Evolutionary conservation across 2,113 vertebrate species (phyloP), one percentile per base, ranked within the genome.

Genomic region (Carlito syrichta): DNA sequence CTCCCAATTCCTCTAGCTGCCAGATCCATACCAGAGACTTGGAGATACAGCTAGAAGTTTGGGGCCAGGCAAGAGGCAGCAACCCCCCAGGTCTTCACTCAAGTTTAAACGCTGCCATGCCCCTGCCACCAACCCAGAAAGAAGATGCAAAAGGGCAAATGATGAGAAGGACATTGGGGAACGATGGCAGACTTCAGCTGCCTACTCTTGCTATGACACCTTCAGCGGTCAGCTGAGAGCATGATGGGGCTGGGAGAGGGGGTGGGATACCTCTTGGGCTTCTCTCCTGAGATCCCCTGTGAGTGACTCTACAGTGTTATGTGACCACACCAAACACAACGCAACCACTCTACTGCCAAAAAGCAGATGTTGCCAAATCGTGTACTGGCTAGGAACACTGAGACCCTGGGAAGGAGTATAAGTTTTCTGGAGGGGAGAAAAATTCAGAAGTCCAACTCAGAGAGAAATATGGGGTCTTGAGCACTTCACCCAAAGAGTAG

Each of bases 311-410:
- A 22, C 43, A 86, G 60, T 20, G 43, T 17, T 19, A 40, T 25
- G 66, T 40, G 50, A 6, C 56, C 45, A 50, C 83, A 48, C 9
- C 38, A 45, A n/a, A 56, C 76, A 87, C 43, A 92, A 60, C 6
- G 40, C 10, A 68, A 23, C n/a, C 9, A 5, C 40, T 50, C 25
- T 50, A 69, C 32, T 81, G 56, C 79, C 48, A 22, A 54, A 79
- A 60, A 22, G 54, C 45, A 78, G 32, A 38, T 79, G 38, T 93
- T 95, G 23, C n/a, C 66, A 89, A 76, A 40, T 93, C 54, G 83
- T 63, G 19, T 54, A n/a, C 38, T 25, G 48, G 23, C 60, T 68
- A 54, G 48, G 12, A 8, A 4, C 6, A 9, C 4, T 25, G 8
- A 93, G 43, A 35, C 4, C 62, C 68, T 76, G 20, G 30, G 58